A percentile compares a stretch with the other conserved stretches of the same genome.
phyloP scores from a whole-genome alignment of 2,888 invertebrate species.

The Zelleria hepariella region DNA sequence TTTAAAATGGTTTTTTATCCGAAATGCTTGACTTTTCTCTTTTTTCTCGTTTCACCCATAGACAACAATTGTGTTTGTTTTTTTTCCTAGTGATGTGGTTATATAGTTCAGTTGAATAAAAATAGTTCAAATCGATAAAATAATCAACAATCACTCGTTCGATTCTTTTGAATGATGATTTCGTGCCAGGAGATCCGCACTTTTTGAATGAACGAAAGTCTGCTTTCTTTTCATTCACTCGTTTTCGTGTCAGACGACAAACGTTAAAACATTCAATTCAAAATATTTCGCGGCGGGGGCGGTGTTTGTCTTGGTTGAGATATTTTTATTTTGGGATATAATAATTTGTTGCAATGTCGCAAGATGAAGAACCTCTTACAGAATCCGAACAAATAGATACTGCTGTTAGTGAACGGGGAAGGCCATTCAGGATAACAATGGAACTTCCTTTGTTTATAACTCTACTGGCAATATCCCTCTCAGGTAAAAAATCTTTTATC shows the following conservation, averaged over 20 bases:
- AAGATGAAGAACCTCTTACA: slow-evolving; percentile 30
- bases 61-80: slow-evolving; percentile 23
- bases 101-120: too few relatives aligned
- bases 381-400: slow-evolving; percentile 31
- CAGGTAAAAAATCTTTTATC: slow-evolving; percentile 35
- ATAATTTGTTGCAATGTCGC: slow-evolving; percentile 29
- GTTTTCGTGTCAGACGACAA: background rate
- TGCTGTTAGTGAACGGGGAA: slow-evolving; percentile 31
- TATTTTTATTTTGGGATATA: too few relatives aligned
- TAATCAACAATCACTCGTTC: too few relatives aligned
- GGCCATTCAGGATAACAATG: slow-evolving; percentile 41
- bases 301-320: too few relatives aligned
- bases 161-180: too few relatives aligned
- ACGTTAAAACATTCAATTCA: background rate
- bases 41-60: slow-evolving; percentile 27
- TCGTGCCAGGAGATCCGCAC: too few relatives aligned
- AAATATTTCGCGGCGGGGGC: background rate
- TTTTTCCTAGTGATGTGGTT: slow-evolving; percentile 2
- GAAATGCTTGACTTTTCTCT: slow-evolving; percentile 38
- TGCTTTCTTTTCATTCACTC: slow-evolving; percentile 2
- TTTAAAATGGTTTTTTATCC: slow-evolving; percentile 31
- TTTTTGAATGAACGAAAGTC: too few relatives aligned
- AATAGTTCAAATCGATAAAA: too few relatives aligned
- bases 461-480: slow-evolving; percentile 44
- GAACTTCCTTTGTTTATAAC: slow-evolving; percentile 56